Base-by-base conservation (phyloP, 2,797 vertebrate species). In the Cottoperca gobio region DNA sequence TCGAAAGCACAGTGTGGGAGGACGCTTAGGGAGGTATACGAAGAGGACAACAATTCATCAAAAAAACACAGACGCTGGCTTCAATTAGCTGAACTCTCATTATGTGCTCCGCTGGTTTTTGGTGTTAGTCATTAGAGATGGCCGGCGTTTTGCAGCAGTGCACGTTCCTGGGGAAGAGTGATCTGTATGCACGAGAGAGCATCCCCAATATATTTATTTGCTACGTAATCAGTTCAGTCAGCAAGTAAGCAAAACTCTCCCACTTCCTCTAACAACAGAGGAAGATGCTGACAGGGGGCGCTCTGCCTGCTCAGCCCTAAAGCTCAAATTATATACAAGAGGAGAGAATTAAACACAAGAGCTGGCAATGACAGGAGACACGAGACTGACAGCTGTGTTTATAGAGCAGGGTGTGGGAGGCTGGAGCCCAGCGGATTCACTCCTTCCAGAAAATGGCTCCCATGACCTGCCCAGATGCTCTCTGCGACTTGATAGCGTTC, bases 331-430 rank as follows among this genome's bases (percentile, higher is more conserved):
- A 72, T 57, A 54, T 39, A 68, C 68, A 57, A 57, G 76, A 78
- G 76, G 73, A 76, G 52, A 83, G 70, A 84, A 60, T 73, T 81
- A 76, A 84, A 83, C 33, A 28, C 79, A 46, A 70, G 63, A 84
- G 82, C 78, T 78, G 77, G 71, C 81, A 84, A 14, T 75, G 88
- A 88, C 79, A 83, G 80, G 50, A 74, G 85, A 88, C 86, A 76
- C 82, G 33, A 92, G 89, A 89, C 88, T 85, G 86, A 89, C 91
- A 91, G 89, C 92, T 91, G 90, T 91, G 91, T 91, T 91, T 89
- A 68, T 24, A 14, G 78, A 88, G 75, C 28, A 68, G 78, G 85
- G 82, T 81, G 83, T 88, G 86, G 81, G 82, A 85, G 78, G 75
- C 80, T 73, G 76, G 68, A 81, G 78, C 81, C 70, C 79, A 1